Base-by-base conservation (phyloP, 2,113 vertebrate species). In the Chascanopsetta lugubris region DNA sequence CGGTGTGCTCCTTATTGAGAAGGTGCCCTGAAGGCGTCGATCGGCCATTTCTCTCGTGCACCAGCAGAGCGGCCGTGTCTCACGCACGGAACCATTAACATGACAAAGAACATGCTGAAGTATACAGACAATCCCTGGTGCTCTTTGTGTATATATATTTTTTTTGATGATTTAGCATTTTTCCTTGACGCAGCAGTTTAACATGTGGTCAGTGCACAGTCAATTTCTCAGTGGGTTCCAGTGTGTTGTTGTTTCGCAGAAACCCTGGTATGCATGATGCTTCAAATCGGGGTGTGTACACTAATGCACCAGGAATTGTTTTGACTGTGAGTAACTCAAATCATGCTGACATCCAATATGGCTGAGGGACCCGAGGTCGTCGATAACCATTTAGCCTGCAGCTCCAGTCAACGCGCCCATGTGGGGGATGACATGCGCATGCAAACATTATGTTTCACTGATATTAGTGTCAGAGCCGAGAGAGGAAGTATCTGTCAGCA, bases 381-480 rank as follows among this genome's bases (percentile, higher is more conserved):
- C 61, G 72, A 75, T 73, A 80, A 69, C 62, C 48, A 69, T 71
- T 59, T 53, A 67, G 3, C 61, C 27, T 36, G 54, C 26, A 46
- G 55, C 24, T 58, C 17, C 17, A 32, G 72, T 66, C 63, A 59
- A 63, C 48, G 47, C 61, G 38, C 40, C 56, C 57, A 38, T 67
- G 43, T 61, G 46, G 60, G n/a, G 69, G 36, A 66, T 55, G 50
- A 46, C 54, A 61, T 48, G 34, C 27, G 34, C 21, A 55, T 69
- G 47, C 27, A 65, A 61, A 65, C 55, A 66, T 72, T 47, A 77
- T 20, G 25, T 45, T 61, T 63, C 9, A 29, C 54, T 49, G 43
- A 65, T 38, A 53, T 58, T 58, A 9, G 45, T 61, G 46, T 32
- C 25, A 8, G 30, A 27, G 38, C 26, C 20, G 50, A 30, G 29